phyloP scores from a whole-genome alignment of 2,797 vertebrate species.

The Hippopotamyrus pictus region DNA sequence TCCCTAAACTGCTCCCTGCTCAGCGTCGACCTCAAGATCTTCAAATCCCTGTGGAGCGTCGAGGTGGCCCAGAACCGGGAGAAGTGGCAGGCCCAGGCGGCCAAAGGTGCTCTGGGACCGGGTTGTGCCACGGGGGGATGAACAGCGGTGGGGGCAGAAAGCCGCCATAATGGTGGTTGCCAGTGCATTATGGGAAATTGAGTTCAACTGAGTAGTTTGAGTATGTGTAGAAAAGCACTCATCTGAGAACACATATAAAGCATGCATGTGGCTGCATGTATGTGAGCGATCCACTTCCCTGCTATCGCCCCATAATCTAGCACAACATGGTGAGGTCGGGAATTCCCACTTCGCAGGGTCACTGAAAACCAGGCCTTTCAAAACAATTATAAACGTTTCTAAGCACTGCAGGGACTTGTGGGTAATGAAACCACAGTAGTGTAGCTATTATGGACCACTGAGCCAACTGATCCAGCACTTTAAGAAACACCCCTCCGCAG shows the following conservation, averaged over 20 bases:
- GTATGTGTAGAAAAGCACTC: neutral
- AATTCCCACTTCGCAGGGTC: neutral
- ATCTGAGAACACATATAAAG: neutral
- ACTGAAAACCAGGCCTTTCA: neutral
- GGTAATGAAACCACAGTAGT: neutral
- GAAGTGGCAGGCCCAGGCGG: constrained; percentile 85
- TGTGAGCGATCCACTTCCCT: neutral
- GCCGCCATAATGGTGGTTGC: neutral
- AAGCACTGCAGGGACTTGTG: neutral
- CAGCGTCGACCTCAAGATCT: constrained; percentile 83
- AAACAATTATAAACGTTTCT: neutral
- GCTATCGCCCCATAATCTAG: neutral
- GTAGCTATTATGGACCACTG: neutral
- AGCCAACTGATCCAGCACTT: neutral
- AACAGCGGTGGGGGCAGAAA: neutral
- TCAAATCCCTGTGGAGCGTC: constrained; percentile 88
- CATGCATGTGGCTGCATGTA: neutral
- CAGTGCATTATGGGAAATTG: neutral
- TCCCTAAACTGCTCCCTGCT: constrained; percentile 79
- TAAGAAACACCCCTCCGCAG: neutral
- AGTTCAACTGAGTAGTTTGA: neutral
- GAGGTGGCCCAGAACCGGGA: constrained; percentile 87
- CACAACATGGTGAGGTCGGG: neutral
- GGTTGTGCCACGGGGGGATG: neutral
- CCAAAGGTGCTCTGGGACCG: constrained; percentile 71